Percentiles rank a stretch among this genome's conserved stretches.
Evolutionary conservation across 2,888 invertebrate species (phyloP).

Genomic region (Selenia dentaria): DNA sequence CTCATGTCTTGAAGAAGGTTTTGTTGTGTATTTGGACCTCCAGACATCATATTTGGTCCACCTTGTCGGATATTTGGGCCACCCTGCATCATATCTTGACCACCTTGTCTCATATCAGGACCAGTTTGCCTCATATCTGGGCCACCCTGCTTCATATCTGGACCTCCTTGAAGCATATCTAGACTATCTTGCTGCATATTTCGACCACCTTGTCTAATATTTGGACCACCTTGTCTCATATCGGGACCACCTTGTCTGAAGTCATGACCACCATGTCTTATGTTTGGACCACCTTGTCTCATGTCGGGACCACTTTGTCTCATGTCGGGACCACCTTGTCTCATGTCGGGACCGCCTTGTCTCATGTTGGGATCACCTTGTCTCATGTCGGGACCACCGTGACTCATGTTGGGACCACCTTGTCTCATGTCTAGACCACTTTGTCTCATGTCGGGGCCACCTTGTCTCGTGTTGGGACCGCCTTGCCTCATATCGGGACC

Average conservation of each 20-base stretch:
- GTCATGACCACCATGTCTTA: slow-evolving; percentile 20
- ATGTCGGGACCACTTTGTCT: slow-evolving; percentile 6
- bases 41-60: slow-evolving; percentile 34
- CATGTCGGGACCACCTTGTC: slow-evolving; percentile 8
- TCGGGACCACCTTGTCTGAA: slow-evolving; percentile 26
- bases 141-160: slow-evolving; percentile 56
- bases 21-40: slow-evolving; percentile 15
- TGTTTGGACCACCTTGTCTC: slow-evolving; percentile 15
- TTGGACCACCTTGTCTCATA: slow-evolving; percentile 18
- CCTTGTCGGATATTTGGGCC: slow-evolving; percentile 33
- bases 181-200: slow-evolving; percentile 13
- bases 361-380: slow-evolving; percentile 10
- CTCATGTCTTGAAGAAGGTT: slow-evolving; percentile 8
- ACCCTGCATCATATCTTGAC: slow-evolving; percentile 14
- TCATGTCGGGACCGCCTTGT: slow-evolving; percentile 6
- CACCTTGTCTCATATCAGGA: slow-evolving; percentile 10
- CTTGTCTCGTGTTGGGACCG: slow-evolving; percentile 11
- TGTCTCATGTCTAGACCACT: slow-evolving; percentile 60
- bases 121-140: slow-evolving; percentile 13
- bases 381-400: slow-evolving; percentile 15
- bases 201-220: slow-evolving; percentile 16
- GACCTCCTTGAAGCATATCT: slow-evolving; percentile 43
- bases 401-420: slow-evolving; percentile 38
- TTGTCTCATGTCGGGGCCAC: slow-evolving; percentile 26
- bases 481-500: slow-evolving; percentile 12